Conservation (phyloP, 2,888 invertebrate species). For the Dynastes grantii region DNA sequence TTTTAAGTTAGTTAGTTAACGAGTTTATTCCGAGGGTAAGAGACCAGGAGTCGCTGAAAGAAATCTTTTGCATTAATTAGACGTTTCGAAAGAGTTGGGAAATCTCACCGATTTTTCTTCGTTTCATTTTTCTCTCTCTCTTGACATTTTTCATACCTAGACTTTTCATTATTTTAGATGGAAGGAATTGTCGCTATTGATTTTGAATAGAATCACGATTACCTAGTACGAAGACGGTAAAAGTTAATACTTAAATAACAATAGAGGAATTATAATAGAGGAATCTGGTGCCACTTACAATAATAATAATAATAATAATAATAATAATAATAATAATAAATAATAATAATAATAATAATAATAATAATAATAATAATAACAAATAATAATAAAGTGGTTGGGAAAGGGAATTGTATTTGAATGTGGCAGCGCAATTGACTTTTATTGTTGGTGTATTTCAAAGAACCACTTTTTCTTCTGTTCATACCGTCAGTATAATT, state of each 20-base stretch:
- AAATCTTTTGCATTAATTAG: slow-evolving; percentile 36
- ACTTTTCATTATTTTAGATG: neutral
- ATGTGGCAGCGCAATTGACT: no score
- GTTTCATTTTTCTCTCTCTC: neutral
- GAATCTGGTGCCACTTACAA: no score
- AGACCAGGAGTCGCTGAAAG: slow-evolving; percentile 31
- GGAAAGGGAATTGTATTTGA: no score
- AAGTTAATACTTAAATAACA: neutral
- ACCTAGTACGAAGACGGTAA: no score
- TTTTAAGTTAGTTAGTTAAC: slow-evolving; percentile 42
- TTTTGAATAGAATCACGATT: neutral
- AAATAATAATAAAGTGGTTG: no score
- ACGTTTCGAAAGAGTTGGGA: neutral
- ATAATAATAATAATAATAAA: no score
- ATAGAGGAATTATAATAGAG: neutral
- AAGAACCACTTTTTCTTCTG: no score
- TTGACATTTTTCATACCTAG: neutral
- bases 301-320: no score
- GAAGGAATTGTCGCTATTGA: neutral
- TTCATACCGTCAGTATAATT: no score
- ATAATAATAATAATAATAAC: no score
- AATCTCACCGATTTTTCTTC: slow-evolving; percentile 17
- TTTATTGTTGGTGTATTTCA: no score
- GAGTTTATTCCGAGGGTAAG: slow-evolving; percentile 32
- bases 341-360: no score